These are phyloP conservation scores for Eptatretus atami DNA, from an alignment of 2,797 vertebrate genomes.

Conservation along the genomic window DNA sequence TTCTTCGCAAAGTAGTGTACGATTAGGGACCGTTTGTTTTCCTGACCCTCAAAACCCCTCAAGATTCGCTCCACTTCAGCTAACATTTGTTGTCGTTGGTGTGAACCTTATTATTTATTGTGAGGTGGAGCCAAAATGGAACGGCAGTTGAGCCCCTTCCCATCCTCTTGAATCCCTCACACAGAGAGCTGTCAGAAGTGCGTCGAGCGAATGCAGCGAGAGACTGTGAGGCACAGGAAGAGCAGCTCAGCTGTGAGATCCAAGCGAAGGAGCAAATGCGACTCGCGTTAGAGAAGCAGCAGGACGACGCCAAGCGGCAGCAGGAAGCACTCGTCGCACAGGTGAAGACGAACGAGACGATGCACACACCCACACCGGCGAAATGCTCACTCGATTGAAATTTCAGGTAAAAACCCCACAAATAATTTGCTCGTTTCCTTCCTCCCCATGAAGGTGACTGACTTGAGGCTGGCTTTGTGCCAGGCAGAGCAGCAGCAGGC, in stretches of 20 bases:
- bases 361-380: too few relatives aligned
- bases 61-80: too few relatives aligned
- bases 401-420: too few relatives aligned
- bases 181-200: slow-evolving; percentile 63
- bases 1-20: too few relatives aligned
- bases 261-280: slow-evolving; percentile 53
- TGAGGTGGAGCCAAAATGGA: too few relatives aligned
- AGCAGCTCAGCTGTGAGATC: slow-evolving; percentile 35
- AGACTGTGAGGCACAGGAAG: slow-evolving; percentile 58
- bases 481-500: slow-evolving; percentile 64
- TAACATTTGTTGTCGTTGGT: not conserved
- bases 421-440: too few relatives aligned
- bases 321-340: slow-evolving; percentile 60
- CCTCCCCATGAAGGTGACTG: slow-evolving; percentile 30
- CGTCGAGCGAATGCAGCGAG: slow-evolving; percentile 61
- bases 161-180: not conserved
- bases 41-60: too few relatives aligned
- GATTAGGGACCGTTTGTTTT: too few relatives aligned
- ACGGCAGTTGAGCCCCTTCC: too few relatives aligned
- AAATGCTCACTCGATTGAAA: too few relatives aligned
- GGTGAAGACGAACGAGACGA: slow-evolving; percentile 14
- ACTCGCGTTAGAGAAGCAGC: slow-evolving; percentile 36
- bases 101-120: not conserved
- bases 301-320: slow-evolving; percentile 50
- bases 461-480: slow-evolving; percentile 52